Percentiles rank a stretch among this genome's conserved stretches.
Conservation (phyloP, 1,140 invertebrate genomes). For the Limonius californicus region DNA sequence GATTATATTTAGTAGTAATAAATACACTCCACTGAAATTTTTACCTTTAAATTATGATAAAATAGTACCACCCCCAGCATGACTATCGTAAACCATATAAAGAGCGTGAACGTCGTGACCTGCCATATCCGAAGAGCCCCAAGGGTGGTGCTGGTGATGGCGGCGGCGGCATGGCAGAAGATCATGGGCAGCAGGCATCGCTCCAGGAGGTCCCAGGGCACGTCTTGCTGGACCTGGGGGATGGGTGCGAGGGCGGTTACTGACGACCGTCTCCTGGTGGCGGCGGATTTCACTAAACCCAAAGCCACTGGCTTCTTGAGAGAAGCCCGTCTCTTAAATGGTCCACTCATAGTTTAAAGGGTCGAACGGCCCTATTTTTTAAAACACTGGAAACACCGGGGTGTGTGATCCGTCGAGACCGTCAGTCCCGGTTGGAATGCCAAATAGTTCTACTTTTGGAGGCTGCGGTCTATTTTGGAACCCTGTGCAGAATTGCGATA, state of each 20-base stretch:
- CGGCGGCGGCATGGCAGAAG: constrained; percentile 71
- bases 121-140: constrained; percentile 67
- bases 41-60: constrained; percentile 79
- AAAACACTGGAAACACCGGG: constrained; percentile 1
- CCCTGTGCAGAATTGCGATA: background rate
- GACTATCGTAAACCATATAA: constrained; percentile 66
- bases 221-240: constrained; percentile 48
- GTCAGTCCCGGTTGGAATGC: constrained; percentile 6
- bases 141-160: constrained; percentile 65
- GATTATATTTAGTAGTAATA: no score
- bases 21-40: constrained; percentile 28
- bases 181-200: constrained; percentile 70
- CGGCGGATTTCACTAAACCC: constrained; percentile 26
- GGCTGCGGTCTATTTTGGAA: constrained; percentile 7
- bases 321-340: constrained; percentile 42
- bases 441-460: constrained; percentile 1
- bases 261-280: constrained; percentile 23
- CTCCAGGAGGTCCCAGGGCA: constrained; percentile 75
- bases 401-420: background rate
- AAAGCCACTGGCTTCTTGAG: constrained; percentile 37
- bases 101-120: constrained; percentile 70
- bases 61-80: constrained; percentile 69
- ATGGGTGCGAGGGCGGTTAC: constrained; percentile 4
- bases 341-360: constrained; percentile 40
- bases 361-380: background rate